Evolutionary conservation across 2,113 vertebrate genomes (phyloP).

Genomic region (Oncorhynchus masou): DNA sequence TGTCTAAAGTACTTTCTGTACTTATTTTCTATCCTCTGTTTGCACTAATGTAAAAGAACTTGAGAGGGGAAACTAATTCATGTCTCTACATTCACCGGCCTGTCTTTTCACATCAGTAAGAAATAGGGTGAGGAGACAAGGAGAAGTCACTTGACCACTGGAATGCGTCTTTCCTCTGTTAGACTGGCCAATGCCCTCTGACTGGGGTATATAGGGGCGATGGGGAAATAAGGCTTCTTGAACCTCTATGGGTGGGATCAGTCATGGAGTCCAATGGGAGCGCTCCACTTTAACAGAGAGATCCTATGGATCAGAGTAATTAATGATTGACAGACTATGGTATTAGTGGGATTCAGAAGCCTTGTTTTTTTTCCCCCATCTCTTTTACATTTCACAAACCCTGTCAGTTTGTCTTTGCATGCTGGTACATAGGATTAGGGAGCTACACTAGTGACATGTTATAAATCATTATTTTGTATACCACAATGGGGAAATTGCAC

Average conservation of each 20-base stretch:
- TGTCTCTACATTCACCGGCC: too few relatives aligned
- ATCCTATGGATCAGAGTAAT: conserved; percentile 10
- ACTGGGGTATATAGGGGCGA: neutral
- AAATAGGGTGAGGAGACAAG: too few relatives aligned
- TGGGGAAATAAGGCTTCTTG: conserved; percentile 14
- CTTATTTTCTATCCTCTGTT: too few relatives aligned
- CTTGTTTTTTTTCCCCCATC: neutral
- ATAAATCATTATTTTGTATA: conserved; percentile 59
- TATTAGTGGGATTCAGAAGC: conserved; percentile 9
- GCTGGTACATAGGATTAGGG: conserved; percentile 18
- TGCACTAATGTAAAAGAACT: too few relatives aligned
- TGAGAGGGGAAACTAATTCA: too few relatives aligned
- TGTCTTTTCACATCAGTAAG: too few relatives aligned
- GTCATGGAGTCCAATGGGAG: neutral
- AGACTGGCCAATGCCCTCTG: conserved; percentile 21
- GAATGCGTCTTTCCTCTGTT: conserved; percentile 5
- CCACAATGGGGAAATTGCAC: conserved; percentile 54
- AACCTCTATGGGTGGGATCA: conserved; percentile 15
- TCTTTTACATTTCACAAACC: conserved; percentile 18
- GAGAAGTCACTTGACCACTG: too few relatives aligned
- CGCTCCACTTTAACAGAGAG: conserved; percentile 9
- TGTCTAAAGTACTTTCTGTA: too few relatives aligned
- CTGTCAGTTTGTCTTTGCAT: conserved; percentile 22
- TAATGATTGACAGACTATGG: conserved; percentile 14
- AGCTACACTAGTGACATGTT: conserved; percentile 1